These are phyloP conservation scores for Leptodactylus fuscus DNA, from an alignment of 2,113 vertebrate species.

Conservation along the genomic window DNA sequence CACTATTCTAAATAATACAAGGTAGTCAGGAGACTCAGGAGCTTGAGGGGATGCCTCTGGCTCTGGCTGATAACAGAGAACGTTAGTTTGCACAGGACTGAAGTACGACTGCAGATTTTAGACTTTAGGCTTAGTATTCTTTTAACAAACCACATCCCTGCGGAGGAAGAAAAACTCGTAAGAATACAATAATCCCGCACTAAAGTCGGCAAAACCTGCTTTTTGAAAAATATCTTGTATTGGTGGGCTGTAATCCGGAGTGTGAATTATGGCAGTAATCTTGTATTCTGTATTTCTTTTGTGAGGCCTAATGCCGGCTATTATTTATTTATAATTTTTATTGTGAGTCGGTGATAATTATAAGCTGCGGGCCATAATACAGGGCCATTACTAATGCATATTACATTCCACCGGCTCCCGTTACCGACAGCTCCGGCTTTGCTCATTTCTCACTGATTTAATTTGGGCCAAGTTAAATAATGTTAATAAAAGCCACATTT, in stretches of 20 bases:
- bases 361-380: slow-evolving; percentile 13
- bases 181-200: not conserved
- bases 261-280: not conserved
- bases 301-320: not conserved
- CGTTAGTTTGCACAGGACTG: too few species aligned
- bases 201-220: not conserved
- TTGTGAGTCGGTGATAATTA: not conserved
- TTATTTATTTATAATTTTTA: slow-evolving; percentile 17
- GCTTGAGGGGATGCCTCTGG: too few species aligned
- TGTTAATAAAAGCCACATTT: slow-evolving; percentile 14
- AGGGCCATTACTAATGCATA: slow-evolving; percentile 10
- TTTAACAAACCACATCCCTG: too few species aligned
- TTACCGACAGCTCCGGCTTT: not conserved
- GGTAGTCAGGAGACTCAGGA: too few species aligned
- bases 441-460: not conserved
- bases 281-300: slow-evolving; percentile 1
- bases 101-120: too few species aligned
- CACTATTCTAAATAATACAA: too few species aligned
- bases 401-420: not conserved
- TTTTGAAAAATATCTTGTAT: not conserved
- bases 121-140: too few species aligned
- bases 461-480: not conserved
- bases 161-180: too few species aligned
- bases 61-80: too few species aligned
- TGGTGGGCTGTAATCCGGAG: not conserved